A percentile compares a stretch with the other conserved stretches of the same genome.
Evolutionary conservation across 2,888 invertebrate species (phyloP).

Genomic region (Morinoia aosen): DNA sequence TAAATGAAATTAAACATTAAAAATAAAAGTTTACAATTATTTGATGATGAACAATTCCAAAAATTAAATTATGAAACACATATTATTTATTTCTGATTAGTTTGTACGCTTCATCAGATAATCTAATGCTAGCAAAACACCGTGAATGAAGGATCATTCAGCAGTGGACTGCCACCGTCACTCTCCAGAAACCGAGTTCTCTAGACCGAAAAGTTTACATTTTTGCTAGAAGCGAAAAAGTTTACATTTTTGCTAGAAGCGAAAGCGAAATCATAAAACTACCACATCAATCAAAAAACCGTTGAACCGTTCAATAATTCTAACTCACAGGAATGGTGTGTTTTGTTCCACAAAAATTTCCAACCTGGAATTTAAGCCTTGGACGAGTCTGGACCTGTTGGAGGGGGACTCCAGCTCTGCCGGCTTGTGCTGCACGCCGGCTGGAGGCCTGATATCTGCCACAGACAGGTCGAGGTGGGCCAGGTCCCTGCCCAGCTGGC

Average conservation of each 20-base stretch:
- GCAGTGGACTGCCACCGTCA: neutral
- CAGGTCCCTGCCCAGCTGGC: conserved; percentile 29
- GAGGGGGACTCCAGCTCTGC: neutral
- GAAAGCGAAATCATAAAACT: neutral
- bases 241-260: neutral
- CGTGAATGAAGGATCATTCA: neutral
- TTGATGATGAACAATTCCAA: neutral
- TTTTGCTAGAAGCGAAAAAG: neutral
- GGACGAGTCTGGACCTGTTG: neutral
- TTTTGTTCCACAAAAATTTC: neutral
- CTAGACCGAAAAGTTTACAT: neutral
- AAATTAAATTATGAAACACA: neutral
- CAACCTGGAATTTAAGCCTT: neutral
- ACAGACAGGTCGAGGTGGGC: conserved; percentile 36
- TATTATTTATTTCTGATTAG: neutral
- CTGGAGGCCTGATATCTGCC: neutral
- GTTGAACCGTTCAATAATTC: neutral
- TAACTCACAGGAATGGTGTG: neutral
- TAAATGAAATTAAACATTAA: too few relatives aligned
- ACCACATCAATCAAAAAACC: neutral
- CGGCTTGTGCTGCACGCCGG: neutral
- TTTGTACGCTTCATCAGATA: neutral
- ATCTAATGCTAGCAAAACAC: neutral
- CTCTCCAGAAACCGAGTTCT: neutral
- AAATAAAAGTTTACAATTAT: neutral